Evolutionary conservation across 2,797 vertebrate species (phyloP).

Genomic region (Clarias pachynema): DNA sequence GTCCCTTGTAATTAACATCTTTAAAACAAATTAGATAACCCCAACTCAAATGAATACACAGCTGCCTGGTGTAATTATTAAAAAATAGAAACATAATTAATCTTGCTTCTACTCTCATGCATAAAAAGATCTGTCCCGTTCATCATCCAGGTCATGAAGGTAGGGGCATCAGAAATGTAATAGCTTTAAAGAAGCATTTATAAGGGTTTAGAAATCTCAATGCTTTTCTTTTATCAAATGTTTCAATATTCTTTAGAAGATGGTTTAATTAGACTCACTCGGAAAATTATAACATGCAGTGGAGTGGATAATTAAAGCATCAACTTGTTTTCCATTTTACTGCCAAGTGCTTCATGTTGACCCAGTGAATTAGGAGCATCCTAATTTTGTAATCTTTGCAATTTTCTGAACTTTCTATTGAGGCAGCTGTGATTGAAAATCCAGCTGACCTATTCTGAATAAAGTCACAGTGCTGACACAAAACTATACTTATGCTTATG

Average conservation of each 20-base stretch:
- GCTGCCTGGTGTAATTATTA: conserved; percentile 70
- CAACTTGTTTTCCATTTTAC: conserved; percentile 30
- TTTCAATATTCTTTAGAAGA: background rate
- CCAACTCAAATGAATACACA: conserved; percentile 70
- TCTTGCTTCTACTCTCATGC: conserved; percentile 51
- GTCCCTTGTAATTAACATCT: conserved; percentile 66
- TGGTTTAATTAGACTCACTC: conserved; percentile 14
- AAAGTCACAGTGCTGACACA: background rate
- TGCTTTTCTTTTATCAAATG: conserved; percentile 15
- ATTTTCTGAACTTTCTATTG: background rate
- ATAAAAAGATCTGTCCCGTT: conserved; percentile 49
- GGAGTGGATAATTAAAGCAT: conserved; percentile 32
- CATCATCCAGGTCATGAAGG: conserved; percentile 35
- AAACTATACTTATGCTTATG: background rate
- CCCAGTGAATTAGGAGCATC: conserved; percentile 5
- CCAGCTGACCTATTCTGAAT: background rate
- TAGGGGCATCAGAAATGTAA: conserved; percentile 28
- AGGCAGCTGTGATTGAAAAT: background rate
- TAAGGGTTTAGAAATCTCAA: conserved; percentile 2
- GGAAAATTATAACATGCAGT: conserved; percentile 32
- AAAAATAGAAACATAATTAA: conserved; percentile 69
- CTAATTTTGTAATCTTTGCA: conserved; percentile 6
- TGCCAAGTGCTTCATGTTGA: conserved; percentile 15
- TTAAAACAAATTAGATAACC: conserved; percentile 62
- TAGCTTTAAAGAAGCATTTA: conserved; percentile 26